Conservation (phyloP, 2,113 vertebrate genomes). For the Silurus glanis region DNA sequence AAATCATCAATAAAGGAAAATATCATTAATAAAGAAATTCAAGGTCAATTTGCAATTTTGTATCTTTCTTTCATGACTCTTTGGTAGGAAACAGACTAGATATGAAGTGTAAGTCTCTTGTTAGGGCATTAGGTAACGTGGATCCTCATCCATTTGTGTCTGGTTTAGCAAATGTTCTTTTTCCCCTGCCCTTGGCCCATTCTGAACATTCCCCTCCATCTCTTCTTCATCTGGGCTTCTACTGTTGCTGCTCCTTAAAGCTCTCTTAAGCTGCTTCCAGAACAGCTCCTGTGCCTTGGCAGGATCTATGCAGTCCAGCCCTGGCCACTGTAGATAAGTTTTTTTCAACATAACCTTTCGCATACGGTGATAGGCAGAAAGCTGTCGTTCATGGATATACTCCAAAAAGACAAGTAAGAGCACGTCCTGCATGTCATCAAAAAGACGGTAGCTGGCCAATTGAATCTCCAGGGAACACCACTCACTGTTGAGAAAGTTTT, state of each 20-base stretch:
- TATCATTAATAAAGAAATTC: conserved; percentile 6
- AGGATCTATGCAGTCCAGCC: conserved; percentile 61
- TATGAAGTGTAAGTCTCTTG: neutral
- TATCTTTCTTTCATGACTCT: neutral
- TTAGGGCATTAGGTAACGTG: conserved; percentile 52
- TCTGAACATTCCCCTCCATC: conserved; percentile 16
- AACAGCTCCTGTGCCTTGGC: conserved; percentile 74
- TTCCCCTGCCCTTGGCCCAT: conserved; percentile 6
- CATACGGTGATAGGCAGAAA: conserved; percentile 82
- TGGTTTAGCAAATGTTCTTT: conserved; percentile 41
- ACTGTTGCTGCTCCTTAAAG: conserved; percentile 64
- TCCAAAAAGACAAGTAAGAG: conserved; percentile 83
- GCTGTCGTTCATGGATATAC: conserved; percentile 72
- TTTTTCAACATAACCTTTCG: conserved; percentile 82
- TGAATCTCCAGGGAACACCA: conserved; percentile 87
- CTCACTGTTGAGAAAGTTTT: conserved; percentile 77
- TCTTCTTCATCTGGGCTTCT: conserved; percentile 46
- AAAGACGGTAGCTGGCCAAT: conserved; percentile 84
- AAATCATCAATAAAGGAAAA: neutral
- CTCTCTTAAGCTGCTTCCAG: conserved; percentile 79
- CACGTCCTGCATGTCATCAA: conserved; percentile 81
- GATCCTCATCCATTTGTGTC: conserved; percentile 44
- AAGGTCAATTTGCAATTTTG: neutral
- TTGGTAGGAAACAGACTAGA: neutral
- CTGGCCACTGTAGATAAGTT: conserved; percentile 83